Evolutionary conservation across 2,888 invertebrate species (phyloP), one percentile per base, ranked within the genome.

Genomic region (Merodon equestris): DNA sequence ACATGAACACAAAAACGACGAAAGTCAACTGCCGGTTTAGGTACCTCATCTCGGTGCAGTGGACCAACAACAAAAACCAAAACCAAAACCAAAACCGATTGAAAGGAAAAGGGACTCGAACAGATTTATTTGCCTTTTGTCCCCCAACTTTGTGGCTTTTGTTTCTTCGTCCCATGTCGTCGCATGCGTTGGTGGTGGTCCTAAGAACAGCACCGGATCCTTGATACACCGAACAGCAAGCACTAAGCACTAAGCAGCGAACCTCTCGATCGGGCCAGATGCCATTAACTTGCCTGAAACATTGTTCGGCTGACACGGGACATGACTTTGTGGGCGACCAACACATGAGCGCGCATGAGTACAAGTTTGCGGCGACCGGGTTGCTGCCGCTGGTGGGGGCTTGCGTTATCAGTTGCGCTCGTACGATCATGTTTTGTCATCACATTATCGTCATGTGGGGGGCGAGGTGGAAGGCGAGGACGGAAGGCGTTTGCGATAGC

Each of bases 281-380:
- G 71, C 82, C 83, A 82, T 84, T 84, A 83, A 83, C 81, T 83
- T 83, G 81, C 82, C 79, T 81, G 82, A 82, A 58, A 83, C 81
- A 81, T 81, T 82, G 82, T 79, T 66, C 51, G 27, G 57, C 44
- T 87, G 88, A 88, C 88, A 85, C 85, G 85, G 86, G 87, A 88
- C 88, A 88, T 85, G 87, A 86, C 86, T 88, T 88, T 88, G 88
- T 88, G 87, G 88, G 88, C 88, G 88, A 85, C 83, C 85, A 86
- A 88, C 27, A 27, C 87, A 88, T 88, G 87, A 83, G 84, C 51
- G 84, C 9, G n/a, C 19, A n/a, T n/a, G n/a, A n/a, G n/a, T n/a
- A n/a, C n/a, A n/a, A n/a, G n/a, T n/a, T n/a, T n/a, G n/a, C n/a
- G n/a, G n/a, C n/a, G n/a, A n/a, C n/a, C n/a, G n/a, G n/a, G n/a